Conservation (phyloP, 2,797 vertebrate species). For the Graptemys geographica region DNA sequence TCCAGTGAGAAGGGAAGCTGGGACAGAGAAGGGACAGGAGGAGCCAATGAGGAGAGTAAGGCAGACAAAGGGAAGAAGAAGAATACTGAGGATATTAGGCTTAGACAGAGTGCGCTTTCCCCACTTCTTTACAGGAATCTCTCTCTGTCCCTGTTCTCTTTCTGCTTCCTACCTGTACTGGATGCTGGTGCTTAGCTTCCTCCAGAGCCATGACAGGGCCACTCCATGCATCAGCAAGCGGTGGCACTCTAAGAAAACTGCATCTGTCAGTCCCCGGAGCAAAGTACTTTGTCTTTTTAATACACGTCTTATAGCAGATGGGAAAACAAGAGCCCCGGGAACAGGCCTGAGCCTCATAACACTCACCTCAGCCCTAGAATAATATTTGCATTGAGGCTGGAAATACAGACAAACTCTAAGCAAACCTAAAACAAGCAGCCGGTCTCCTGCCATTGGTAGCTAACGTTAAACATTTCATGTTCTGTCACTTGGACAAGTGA, state of each 20-base stretch:
- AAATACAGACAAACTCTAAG: background rate
- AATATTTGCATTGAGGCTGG: background rate
- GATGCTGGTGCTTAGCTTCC: background rate
- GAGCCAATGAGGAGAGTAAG: no score
- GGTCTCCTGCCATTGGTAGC: slow-evolving; percentile 40
- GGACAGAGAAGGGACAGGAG: background rate
- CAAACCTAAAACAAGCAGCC: slow-evolving; percentile 11
- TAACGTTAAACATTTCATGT: slow-evolving; percentile 53
- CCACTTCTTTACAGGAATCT: background rate
- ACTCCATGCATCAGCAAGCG: background rate
- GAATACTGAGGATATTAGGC: background rate
- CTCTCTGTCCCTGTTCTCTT: background rate
- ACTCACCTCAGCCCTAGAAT: background rate
- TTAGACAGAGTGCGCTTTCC: background rate
- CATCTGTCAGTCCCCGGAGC: background rate
- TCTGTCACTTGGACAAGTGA: slow-evolving; percentile 66
- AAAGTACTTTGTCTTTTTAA: background rate
- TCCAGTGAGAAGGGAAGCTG: background rate
- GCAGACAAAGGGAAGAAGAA: background rate
- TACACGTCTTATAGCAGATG: background rate
- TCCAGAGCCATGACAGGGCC: background rate
- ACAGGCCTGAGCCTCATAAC: background rate
- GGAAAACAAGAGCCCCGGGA: background rate
- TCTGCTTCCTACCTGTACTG: background rate
- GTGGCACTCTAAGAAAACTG: background rate